Evolutionary conservation across 1,140 invertebrate genomes (phyloP), one percentile per base, ranked within the genome.

Genomic region (Plectus sambesii): DNA sequence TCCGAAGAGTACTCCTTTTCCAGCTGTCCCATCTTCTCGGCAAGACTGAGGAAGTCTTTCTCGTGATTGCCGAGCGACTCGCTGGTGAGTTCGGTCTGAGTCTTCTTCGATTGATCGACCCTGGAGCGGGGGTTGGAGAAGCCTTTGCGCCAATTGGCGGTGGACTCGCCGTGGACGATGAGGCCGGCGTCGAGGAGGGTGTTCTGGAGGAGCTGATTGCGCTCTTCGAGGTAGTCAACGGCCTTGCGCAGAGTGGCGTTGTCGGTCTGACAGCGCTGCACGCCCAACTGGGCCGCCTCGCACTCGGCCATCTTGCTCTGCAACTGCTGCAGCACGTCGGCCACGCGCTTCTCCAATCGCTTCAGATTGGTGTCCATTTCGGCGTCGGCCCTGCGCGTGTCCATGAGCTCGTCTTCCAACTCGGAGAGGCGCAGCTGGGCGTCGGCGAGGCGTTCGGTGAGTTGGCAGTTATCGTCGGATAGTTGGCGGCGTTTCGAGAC

Each of bases 241-340:
- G 64, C 64, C 46, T 58, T 40, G 12, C 61, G 35, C 25, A 66
- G 48, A 43, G 43, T 63, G 5, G 64, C 65, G 15, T 63, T 67
- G 43, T 66, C 62, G 23, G 39, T 42, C 53, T 66, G 30, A 35
- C 51, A 29, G n/a, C n/a, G n/a, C n/a, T n/a, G n/a, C n/a, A n/a
- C n/a, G n/a, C n/a, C n/a, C n/a, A n/a, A n/a, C n/a, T n/a, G n/a
- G n/a, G n/a, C n/a, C n/a, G n/a, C n/a, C n/a, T n/a, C n/a, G n/a
- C n/a, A n/a, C n/a, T n/a, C n/a, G n/a, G n/a, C n/a, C n/a, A n/a
- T n/a, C n/a, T n/a, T n/a, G n/a, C n/a, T n/a, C n/a, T n/a, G n/a
- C n/a, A n/a, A n/a, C n/a, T n/a, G n/a, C n/a, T n/a, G n/a, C n/a
- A n/a, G n/a, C n/a, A n/a, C n/a, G n/a, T n/a, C n/a, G n/a, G n/a